Evolutionary conservation across 64 coral and sea anemone genomes (phyloP).

Genomic region (Cladopsammia gracilis): DNA sequence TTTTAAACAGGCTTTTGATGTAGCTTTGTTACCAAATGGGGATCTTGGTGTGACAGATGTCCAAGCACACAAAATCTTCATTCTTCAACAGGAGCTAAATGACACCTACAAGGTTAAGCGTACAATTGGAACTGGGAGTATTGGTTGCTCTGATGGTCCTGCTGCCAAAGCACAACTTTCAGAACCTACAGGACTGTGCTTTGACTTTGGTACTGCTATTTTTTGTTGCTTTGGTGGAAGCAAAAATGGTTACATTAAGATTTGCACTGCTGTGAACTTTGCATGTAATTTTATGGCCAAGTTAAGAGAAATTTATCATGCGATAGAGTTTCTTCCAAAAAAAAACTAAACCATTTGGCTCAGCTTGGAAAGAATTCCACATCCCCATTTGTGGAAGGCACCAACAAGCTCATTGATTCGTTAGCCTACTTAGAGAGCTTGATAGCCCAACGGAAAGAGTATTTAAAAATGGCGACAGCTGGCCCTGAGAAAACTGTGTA

Average conservation of each 20-base stretch:
- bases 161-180: slow-evolving; percentile 39
- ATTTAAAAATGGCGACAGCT: slow-evolving; percentile 35
- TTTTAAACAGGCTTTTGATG: slow-evolving; percentile 58
- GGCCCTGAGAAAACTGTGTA: slow-evolving; percentile 66
- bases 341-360: slow-evolving; percentile 29
- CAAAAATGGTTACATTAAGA: slow-evolving; percentile 52
- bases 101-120: not conserved
- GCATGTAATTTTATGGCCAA: slow-evolving; percentile 55
- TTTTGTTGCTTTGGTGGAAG: slow-evolving; percentile 68
- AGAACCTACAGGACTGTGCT: slow-evolving; percentile 64
- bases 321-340: slow-evolving; percentile 62
- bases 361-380: not conserved
- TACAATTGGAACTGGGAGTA: slow-evolving; percentile 63
- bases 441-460: slow-evolving; percentile 8
- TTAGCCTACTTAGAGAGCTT: slow-evolving; percentile 36
- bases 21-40: slow-evolving; percentile 10
- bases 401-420: slow-evolving; percentile 13
- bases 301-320: slow-evolving; percentile 65
- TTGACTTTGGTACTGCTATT: slow-evolving; percentile 46
- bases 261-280: slow-evolving; percentile 35
- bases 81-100: not conserved
- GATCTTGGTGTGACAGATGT: slow-evolving; percentile 60
- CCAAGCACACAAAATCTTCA: slow-evolving; percentile 1
- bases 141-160: slow-evolving; percentile 62
- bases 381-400: slow-evolving; percentile 25